Percentiles rank a stretch among this genome's conserved stretches.
These are phyloP conservation scores for Uromys caudimaculatus DNA, from an alignment of 2,797 vertebrate genomes.

Conservation along the genomic window DNA sequence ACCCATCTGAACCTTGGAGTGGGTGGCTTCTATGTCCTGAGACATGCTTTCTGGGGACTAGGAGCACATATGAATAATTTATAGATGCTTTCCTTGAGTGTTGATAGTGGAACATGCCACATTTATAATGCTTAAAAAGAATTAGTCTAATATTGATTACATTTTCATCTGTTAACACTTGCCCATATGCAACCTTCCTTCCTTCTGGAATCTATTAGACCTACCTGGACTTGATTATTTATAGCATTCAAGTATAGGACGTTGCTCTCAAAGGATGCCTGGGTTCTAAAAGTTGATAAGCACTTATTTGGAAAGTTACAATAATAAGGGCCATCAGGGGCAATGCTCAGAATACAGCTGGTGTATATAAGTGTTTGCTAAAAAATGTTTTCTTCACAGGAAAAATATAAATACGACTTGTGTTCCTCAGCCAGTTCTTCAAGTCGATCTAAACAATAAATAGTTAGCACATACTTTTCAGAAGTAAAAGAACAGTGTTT, in stretches of 20 bases:
- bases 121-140: slow-evolving; percentile 57
- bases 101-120: background rate
- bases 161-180: slow-evolving; percentile 52
- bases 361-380: slow-evolving; percentile 28
- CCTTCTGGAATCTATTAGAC: slow-evolving; percentile 17
- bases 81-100: slow-evolving; percentile 16
- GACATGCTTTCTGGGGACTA: slow-evolving; percentile 30
- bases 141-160: slow-evolving; percentile 12
- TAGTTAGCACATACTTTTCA: slow-evolving; percentile 3
- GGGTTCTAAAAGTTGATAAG: slow-evolving; percentile 42
- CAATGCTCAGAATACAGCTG: background rate
- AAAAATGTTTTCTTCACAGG: background rate
- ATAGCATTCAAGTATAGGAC: slow-evolving; percentile 35
- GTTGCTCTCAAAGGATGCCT: slow-evolving; percentile 15
- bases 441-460: slow-evolving; percentile 28
- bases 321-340: slow-evolving; percentile 35
- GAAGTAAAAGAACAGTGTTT: background rate
- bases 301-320: slow-evolving; percentile 41
- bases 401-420: slow-evolving; percentile 18
- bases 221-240: slow-evolving; percentile 38
- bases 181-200: background rate
- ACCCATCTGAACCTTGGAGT: background rate
- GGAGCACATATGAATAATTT: slow-evolving; percentile 59
- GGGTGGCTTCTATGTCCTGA: slow-evolving; percentile 25
- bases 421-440: background rate